A percentile compares a stretch with the other conserved stretches of the same genome.
Conservation (phyloP, 2,888 invertebrate species). For the Sepiola atlantica region DNA sequence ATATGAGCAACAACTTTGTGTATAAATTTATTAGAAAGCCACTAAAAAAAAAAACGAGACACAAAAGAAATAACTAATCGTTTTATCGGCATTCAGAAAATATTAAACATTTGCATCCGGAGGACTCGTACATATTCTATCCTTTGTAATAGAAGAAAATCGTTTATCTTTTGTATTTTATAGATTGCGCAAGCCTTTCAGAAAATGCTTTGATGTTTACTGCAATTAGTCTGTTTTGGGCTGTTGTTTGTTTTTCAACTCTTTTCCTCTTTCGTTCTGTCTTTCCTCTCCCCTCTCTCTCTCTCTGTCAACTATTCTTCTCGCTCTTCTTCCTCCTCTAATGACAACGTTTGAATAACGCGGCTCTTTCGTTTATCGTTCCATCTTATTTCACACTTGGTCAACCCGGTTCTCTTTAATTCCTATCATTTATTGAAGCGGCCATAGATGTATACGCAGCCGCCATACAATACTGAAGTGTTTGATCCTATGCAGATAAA, state of each 20-base stretch:
- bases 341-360: background rate
- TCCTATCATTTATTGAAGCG: background rate
- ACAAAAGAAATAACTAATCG: too few relatives aligned
- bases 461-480: background rate
- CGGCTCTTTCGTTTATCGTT: background rate
- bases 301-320: background rate
- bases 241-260: background rate
- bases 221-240: background rate
- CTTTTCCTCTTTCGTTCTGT: background rate
- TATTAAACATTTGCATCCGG: too few relatives aligned
- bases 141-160: too few relatives aligned
- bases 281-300: background rate
- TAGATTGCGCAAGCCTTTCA: background rate
- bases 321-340: background rate
- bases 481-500: background rate
- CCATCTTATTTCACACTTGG: background rate
- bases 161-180: background rate
- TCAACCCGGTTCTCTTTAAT: background rate
- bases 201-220: background rate
- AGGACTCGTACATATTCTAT: too few relatives aligned
- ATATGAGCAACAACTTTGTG: too few relatives aligned
- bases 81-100: too few relatives aligned
- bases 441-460: background rate
- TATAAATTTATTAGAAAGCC: too few relatives aligned
- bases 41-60: too few relatives aligned